These are phyloP conservation scores for Papio anubis DNA, from an alignment of 2,113 vertebrate genomes.

Conservation along the genomic window DNA sequence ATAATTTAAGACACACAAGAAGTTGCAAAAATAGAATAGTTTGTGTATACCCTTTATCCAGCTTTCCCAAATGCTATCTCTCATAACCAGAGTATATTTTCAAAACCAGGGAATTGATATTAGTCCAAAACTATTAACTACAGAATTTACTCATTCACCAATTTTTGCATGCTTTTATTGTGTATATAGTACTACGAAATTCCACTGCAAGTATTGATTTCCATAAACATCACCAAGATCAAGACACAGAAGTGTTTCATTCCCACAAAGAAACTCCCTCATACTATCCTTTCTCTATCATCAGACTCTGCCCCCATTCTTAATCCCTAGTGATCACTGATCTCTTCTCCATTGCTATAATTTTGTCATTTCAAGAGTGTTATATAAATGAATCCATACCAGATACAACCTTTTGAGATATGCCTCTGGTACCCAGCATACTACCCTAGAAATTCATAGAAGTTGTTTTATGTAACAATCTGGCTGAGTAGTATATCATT, in stretches of 20 bases:
- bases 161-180: not conserved
- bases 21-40: not conserved
- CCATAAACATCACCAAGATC: not conserved
- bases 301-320: not conserved
- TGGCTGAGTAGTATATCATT: not conserved
- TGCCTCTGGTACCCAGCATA: not conserved
- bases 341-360: not conserved
- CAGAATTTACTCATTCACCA: not conserved
- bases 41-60: not conserved
- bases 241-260: not conserved
- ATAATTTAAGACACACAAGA: not conserved
- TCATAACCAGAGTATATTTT: not conserved
- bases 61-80: not conserved
- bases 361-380: not conserved
- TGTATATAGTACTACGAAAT: not conserved
- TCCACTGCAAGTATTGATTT: not conserved
- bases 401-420: not conserved
- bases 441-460: not conserved
- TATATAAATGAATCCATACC: not conserved
- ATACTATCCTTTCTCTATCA: not conserved
- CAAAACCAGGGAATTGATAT: not conserved
- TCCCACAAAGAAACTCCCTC: not conserved
- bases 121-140: not conserved
- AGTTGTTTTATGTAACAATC: not conserved
- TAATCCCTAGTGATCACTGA: not conserved